Base-by-base conservation (phyloP, 2,797 vertebrate genomes). In the Enteromius argenteus region DNA sequence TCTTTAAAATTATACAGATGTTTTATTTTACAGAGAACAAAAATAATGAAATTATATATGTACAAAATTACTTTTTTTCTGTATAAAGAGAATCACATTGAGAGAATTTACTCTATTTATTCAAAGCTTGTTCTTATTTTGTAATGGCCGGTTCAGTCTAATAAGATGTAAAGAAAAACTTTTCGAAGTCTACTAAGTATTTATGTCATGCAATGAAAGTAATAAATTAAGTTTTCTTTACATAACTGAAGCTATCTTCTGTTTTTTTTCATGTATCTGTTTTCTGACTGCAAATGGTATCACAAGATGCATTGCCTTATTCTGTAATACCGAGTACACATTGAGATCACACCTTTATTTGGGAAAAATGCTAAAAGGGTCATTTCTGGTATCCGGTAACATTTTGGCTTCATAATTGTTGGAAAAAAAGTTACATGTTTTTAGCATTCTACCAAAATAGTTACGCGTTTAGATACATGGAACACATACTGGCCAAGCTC, bases 51-150 rank as follows among this genome's bases (percentile, higher is more conserved):
- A 92, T 91, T 90, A 92, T 90, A 88, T 91, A 91, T 91, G 91
- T 94, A 92, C 89, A 95, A 92, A 94, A 90, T 85, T 91, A 89
- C 90, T 89, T 90, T 46, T 94, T 39, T 91, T 93, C 92, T 95
- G 93, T 93, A 90, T 90, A 91, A 91, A 93, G 81, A 88, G 85
- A 94, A 93, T 92, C 91, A 94, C 96, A 92, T 90, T 90, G 92
- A 94, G 94, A 90, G 90, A 94, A 95, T 90, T 91, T 93, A 94
- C 91, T 86, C 91, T 95, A 91, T 96, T 95, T 96, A 96, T 96
- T 97, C 92, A 95, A 92, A 97, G 96, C 96, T 96, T 96, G 93
- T 95, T 96, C 94, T 97, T 97, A 96, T 98, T 98, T 98, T 98
- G 93, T 97, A 97, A 96, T 94, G 93, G 94, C 94, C 93, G 92